Evolutionary conservation across 2,797 vertebrate species (phyloP).

Genomic region (Mormyrops attenuatus): DNA sequence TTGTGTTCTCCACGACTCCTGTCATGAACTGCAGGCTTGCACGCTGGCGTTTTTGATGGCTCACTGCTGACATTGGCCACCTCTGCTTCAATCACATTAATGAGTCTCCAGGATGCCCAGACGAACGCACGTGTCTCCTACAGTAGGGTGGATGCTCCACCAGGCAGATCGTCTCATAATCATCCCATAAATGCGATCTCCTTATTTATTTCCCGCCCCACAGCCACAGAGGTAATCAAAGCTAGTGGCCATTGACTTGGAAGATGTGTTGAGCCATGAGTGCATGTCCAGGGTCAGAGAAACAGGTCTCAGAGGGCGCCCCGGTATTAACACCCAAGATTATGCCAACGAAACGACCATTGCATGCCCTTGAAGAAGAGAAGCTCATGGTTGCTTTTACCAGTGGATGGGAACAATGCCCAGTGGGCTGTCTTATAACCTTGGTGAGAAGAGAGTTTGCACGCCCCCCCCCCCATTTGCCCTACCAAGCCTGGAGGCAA

Average conservation of each 20-base stretch:
- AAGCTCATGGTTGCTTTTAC: not conserved
- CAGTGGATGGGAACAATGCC: conserved; percentile 5
- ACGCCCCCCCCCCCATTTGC: not conserved
- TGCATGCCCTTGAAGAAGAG: conserved; percentile 11
- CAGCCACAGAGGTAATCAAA: not conserved
- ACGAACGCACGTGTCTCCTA: not conserved
- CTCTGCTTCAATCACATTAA: not conserved
- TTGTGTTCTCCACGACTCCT: not conserved
- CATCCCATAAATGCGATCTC: not conserved
- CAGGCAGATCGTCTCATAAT: no score
- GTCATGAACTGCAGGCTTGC: not conserved
- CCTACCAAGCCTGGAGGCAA: conserved; percentile 30
- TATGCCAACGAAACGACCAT: not conserved
- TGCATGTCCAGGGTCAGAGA: not conserved
- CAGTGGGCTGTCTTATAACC: conserved; percentile 19
- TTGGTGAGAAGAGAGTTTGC: conserved; percentile 10
- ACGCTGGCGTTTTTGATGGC: not conserved
- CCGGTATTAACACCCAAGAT: not conserved
- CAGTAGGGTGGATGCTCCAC: not conserved
- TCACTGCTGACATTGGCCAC: not conserved
- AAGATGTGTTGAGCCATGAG: not conserved
- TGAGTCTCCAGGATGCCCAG: not conserved
- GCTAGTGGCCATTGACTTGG: not conserved
- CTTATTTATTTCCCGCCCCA: not conserved
- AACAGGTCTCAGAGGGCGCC: not conserved